Conservation (phyloP, 2,113 vertebrate genomes). For the Andinoacara biseriatus region DNA sequence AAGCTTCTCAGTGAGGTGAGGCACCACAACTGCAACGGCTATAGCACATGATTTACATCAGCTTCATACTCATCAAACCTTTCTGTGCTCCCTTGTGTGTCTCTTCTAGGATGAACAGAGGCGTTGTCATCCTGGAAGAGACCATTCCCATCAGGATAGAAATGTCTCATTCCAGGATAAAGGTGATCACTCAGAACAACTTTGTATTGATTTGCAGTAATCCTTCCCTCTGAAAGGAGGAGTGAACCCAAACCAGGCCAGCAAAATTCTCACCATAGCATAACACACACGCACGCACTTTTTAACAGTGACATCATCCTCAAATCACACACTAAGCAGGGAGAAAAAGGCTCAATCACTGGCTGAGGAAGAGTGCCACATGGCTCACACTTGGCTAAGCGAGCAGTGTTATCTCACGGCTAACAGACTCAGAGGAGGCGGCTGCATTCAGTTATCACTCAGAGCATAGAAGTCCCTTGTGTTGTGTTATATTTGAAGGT, state of each 20-base stretch:
- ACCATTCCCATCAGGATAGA: not conserved
- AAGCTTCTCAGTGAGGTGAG: not conserved
- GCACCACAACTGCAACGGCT: not conserved
- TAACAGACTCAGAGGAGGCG: constrained; percentile 37
- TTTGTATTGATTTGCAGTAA: not conserved
- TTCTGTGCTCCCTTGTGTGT: not conserved
- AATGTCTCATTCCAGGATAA: constrained; percentile 8
- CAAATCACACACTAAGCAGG: constrained; percentile 25
- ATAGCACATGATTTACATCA: constrained; percentile 2
- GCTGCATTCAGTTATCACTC: constrained; percentile 43
- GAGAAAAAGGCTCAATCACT: constrained; percentile 39
- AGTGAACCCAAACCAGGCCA: not conserved
- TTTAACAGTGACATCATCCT: constrained; percentile 42
- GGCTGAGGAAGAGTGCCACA: constrained; percentile 33
- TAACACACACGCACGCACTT: not conserved
- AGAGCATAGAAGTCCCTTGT: constrained; percentile 27
- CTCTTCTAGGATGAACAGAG: not conserved
- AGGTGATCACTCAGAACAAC: constrained; percentile 12
- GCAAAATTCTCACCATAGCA: no score
- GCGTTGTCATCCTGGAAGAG: not conserved
- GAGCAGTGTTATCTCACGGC: constrained; percentile 24
- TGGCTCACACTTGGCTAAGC: constrained; percentile 34
- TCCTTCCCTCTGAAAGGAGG: not conserved
- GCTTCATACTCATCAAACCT: constrained; percentile 1
- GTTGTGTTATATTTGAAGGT: constrained; percentile 7